Conservation (phyloP, 1,140 invertebrate species). For the Eupristina koningsbergeri region DNA sequence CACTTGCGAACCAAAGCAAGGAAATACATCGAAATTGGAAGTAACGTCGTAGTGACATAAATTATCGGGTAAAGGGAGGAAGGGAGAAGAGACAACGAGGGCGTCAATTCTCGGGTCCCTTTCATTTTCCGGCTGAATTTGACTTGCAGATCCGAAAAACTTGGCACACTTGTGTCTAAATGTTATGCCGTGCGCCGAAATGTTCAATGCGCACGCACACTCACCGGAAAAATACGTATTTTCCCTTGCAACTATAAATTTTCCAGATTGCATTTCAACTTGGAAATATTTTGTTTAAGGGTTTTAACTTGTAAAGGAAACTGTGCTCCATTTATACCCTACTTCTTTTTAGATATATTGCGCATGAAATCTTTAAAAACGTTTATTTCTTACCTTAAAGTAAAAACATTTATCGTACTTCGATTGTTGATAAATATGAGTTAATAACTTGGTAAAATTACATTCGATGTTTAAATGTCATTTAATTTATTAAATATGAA, state of each 20-base stretch:
- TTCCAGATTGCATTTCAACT: not conserved
- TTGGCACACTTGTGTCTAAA: slow-evolving; percentile 43
- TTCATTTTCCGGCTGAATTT: slow-evolving; percentile 41
- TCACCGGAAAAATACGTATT: not conserved
- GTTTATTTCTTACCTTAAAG: not conserved
- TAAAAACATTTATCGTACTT: no score
- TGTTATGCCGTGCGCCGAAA: not conserved
- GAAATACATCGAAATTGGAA: slow-evolving; percentile 50
- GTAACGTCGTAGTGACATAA: slow-evolving; percentile 39
- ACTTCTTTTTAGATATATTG: no score
- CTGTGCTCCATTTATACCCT: not conserved
- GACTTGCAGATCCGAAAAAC: slow-evolving; percentile 48
- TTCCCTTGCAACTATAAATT: not conserved
- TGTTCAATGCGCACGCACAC: not conserved
- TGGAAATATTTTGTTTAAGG: not conserved
- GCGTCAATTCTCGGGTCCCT: slow-evolving; percentile 43
- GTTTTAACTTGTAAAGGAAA: not conserved
- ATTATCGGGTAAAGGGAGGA: slow-evolving; percentile 21
- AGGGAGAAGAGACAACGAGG: slow-evolving; percentile 34
- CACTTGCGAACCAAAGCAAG: slow-evolving; percentile 20
- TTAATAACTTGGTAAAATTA: no score
- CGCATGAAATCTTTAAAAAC: not conserved
- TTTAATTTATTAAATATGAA: no score
- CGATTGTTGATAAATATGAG: no score
- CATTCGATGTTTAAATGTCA: no score